Conservation (phyloP, 1,140 invertebrate species). For the Drosophila miranda region DNA sequence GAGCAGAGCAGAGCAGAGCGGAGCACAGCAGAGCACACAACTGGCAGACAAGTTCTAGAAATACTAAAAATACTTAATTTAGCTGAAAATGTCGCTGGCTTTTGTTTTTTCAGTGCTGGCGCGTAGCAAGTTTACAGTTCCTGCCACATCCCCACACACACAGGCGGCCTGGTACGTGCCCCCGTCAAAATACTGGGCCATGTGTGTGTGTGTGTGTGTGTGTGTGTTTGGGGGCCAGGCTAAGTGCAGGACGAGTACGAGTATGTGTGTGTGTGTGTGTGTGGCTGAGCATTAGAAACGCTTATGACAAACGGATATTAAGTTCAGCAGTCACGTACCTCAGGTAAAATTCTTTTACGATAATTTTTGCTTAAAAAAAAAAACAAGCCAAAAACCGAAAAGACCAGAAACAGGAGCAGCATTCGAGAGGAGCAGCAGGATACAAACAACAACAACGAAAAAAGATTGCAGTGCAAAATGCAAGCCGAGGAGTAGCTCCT, state of each 20-base stretch:
- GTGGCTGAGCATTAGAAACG: conserved; percentile 72
- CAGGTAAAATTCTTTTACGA: conserved; percentile 81
- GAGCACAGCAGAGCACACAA: conserved; percentile 27
- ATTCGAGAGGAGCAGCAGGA: conserved; percentile 1
- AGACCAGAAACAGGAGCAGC: conserved; percentile 26
- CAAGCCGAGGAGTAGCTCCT: conserved; percentile 4
- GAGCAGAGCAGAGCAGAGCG: neutral
- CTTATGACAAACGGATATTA: conserved; percentile 81
- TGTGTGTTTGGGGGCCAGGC: neutral
- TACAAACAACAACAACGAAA: neutral
- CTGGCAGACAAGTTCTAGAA: conserved; percentile 68
- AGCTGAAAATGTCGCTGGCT: conserved; percentile 76
- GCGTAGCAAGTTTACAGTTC: conserved; percentile 56
- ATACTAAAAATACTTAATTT: conserved; percentile 80
- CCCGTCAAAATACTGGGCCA: conserved; percentile 24
- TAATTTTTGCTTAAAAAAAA: conserved; percentile 70
- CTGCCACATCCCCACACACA: neutral
- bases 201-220: conserved; percentile 12
- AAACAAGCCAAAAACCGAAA: conserved; percentile 17
- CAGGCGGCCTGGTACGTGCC: conserved; percentile 58
- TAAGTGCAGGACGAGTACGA: conserved; percentile 34
- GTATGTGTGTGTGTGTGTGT: conserved; percentile 39
- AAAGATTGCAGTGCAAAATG: conserved; percentile 24
- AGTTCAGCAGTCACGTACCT: conserved; percentile 78
- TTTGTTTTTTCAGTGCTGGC: conserved; percentile 56